Evolutionary conservation across 2,113 vertebrate genomes (phyloP).

Genomic region (Epinephelus moara): DNA sequence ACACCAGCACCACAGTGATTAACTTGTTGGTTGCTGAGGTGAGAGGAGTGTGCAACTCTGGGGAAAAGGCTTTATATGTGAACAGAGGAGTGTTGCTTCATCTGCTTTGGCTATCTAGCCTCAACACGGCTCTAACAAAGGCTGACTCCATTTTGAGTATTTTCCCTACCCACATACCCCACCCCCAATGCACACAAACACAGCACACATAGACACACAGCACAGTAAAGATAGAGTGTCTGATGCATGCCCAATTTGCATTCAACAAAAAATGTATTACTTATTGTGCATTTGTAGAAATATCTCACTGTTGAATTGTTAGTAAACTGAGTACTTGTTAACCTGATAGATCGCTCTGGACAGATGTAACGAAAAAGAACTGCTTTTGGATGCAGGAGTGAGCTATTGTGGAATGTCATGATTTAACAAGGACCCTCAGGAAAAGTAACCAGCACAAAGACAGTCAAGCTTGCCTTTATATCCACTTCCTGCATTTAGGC

Average conservation of each 20-base stretch:
- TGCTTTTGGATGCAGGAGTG: conserved; percentile 1
- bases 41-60: conserved; percentile 42
- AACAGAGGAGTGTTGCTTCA: conserved; percentile 31
- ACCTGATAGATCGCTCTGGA: conserved; percentile 1
- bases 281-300: conserved; percentile 5
- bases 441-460: conserved; percentile 46
- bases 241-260: conserved; percentile 20
- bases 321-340: conserved; percentile 12
- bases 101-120: conserved; percentile 20
- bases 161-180: conserved; percentile 68
- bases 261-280: conserved; percentile 20
- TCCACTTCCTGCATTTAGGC: conserved; percentile 55
- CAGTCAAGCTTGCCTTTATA: conserved; percentile 44
- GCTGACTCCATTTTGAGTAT: conserved; percentile 74
- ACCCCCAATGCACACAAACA: conserved; percentile 63
- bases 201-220: conserved; percentile 37
- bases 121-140: conserved; percentile 38
- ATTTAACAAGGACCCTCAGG: conserved; percentile 28
- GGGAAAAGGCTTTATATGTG: conserved; percentile 32
- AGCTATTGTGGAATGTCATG: conserved; percentile 25
- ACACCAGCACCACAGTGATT: conserved; percentile 65
- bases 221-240: conserved; percentile 28
- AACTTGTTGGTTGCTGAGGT: conserved; percentile 62
- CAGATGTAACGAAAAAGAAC: conserved; percentile 13
- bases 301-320: conserved; percentile 1